Percentiles rank a stretch among this genome's conserved stretches.
These are phyloP conservation scores for Andrena bucephala DNA, from an alignment of 2,888 invertebrate species.

Conservation along the genomic window DNA sequence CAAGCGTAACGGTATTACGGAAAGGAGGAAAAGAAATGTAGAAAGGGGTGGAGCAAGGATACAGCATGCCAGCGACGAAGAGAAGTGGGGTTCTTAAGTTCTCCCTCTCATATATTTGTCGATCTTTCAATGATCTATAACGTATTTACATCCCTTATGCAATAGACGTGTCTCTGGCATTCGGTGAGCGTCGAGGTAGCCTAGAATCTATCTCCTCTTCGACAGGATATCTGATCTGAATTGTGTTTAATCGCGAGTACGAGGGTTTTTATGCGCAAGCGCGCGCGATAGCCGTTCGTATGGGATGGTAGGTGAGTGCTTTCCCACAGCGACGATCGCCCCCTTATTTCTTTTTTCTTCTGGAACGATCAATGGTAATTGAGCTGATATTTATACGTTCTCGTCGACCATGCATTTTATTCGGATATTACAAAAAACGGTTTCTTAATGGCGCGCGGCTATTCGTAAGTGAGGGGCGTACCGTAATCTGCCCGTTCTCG, in stretches of 20 bases:
- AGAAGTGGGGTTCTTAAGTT: neutral
- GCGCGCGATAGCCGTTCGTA: conserved; percentile 33
- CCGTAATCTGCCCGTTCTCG: conserved; percentile 74
- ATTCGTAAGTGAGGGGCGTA: conserved; percentile 71
- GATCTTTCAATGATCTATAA: conserved; percentile 2
- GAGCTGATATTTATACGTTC: conserved; percentile 63
- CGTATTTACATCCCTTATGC: neutral
- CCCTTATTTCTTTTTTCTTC: neutral
- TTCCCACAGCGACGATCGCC: neutral
- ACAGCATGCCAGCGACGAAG: neutral
- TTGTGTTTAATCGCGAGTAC: conserved; percentile 6
- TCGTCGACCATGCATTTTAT: conserved; percentile 82
- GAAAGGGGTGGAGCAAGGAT: neutral
- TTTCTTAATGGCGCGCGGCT: conserved; percentile 79
- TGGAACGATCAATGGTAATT: conserved; percentile 54
- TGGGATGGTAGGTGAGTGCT: conserved; percentile 18
- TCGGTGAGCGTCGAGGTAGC: conserved; percentile 37
- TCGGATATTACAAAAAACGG: conserved; percentile 82
- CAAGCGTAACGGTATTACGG: neutral
- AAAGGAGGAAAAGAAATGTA: neutral
- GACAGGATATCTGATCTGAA: conserved; percentile 16
- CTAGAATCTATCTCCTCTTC: conserved; percentile 15
- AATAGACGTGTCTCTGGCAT: conserved; percentile 33
- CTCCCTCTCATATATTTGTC: conserved; percentile 4
- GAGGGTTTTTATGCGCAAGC: neutral